A percentile compares a stretch with the other conserved stretches of the same genome.
These are phyloP conservation scores for Drosophila multiciliata DNA, from an alignment of 2,888 invertebrate species.

Conservation along the genomic window DNA sequence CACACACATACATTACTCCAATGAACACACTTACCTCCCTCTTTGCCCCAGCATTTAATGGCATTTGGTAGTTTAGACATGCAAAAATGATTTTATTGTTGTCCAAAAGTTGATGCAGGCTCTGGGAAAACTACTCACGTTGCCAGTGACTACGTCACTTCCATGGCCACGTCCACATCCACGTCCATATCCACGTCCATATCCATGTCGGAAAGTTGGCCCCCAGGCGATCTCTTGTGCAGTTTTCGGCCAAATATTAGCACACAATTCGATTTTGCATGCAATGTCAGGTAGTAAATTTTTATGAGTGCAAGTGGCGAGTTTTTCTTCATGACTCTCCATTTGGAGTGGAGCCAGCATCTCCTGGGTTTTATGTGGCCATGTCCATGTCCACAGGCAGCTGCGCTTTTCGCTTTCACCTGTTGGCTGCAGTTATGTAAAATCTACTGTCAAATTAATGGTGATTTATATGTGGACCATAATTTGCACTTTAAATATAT, in stretches of 20 bases:
- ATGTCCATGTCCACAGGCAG: conserved; percentile 61
- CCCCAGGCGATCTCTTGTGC: conserved; percentile 31
- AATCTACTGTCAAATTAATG: conserved; percentile 78
- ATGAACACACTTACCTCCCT: background rate
- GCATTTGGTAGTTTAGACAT: conserved; percentile 60
- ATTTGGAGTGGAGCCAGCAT: conserved; percentile 28
- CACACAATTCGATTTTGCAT: conserved; percentile 82
- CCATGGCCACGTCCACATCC: conserved; percentile 12
- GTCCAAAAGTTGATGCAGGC: conserved; percentile 31
- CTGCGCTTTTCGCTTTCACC: conserved; percentile 78
- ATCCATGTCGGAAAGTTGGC: conserved; percentile 26
- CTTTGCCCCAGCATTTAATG: background rate
- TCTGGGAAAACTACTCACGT: conserved; percentile 32
- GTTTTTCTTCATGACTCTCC: conserved; percentile 57
- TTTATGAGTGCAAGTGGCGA: conserved; percentile 75
- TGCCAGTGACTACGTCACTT: conserved; percentile 66
- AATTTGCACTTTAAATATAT: conserved; percentile 58
- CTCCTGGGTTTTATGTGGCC: conserved; percentile 44
- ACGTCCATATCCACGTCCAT: background rate
- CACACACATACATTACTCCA: background rate
- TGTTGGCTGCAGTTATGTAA: conserved; percentile 75
- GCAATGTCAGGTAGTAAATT: conserved; percentile 66
- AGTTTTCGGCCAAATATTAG: conserved; percentile 73
- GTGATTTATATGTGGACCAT: conserved; percentile 74
- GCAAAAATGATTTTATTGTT: conserved; percentile 73